phyloP scores from a whole-genome alignment of 2,797 vertebrate species.

The Poecile montanus region DNA sequence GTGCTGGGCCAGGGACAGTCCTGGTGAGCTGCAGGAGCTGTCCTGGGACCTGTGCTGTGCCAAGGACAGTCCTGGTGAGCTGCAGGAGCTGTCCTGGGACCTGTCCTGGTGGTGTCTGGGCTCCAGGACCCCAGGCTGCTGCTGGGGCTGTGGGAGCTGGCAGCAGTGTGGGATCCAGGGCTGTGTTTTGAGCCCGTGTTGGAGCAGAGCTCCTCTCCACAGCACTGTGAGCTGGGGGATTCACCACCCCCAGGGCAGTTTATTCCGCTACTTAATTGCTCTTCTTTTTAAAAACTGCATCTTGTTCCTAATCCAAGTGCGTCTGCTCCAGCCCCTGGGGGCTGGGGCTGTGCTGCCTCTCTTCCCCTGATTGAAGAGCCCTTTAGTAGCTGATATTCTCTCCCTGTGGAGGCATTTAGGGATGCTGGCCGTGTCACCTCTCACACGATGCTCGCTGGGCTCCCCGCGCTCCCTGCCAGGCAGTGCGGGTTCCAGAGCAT shows the following conservation, averaged over 20 bases:
- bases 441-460: not conserved
- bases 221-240: fast-evolving
- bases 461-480: not conserved
- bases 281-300: not conserved
- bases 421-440: not conserved
- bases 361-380: not conserved
- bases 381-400: not conserved
- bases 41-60: no score
- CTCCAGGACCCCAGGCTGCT: no score
- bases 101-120: no score
- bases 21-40: no score
- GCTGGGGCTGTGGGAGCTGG: not conserved
- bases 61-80: no score
- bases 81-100: no score
- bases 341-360: not conserved
- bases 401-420: not conserved
- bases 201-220: fast-evolving
- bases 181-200: fast-evolving
- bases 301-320: not conserved
- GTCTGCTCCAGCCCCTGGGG: not conserved
- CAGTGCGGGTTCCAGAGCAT: not conserved
- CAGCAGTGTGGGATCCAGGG: fast-evolving
- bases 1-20: fast-evolving
- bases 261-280: not conserved
- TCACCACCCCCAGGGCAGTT: fast-evolving